Evolutionary conservation across 1,140 invertebrate species (phyloP), one percentile per base, ranked within the genome.

Genomic region (Lepidurus arcticus): DNA sequence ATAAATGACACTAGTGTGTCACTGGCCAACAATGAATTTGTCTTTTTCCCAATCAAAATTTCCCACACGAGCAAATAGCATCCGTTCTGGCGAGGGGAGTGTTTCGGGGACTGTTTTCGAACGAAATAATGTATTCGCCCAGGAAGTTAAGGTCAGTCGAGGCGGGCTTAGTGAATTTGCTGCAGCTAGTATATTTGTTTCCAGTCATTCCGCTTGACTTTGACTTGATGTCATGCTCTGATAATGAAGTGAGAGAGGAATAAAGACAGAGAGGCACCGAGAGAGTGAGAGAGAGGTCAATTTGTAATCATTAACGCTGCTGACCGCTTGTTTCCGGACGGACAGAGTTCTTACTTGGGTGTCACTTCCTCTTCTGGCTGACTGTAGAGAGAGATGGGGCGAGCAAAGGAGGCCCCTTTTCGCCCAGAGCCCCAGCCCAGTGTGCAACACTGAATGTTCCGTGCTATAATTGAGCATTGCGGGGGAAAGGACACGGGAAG

Each of bases 291-390:
- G 53, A 65, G 21, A 65, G 53, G 53, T 65, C 53, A 65, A 65
- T 65, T 65, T 65, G 53, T 65, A 65, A 65, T 65, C 53, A 65
- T 65, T 65, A 65, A 65, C 53, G 53, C 53, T 65, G 53, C 53
- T 65, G 53, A 65, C 53, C 53, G 53, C 53, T 65, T 65, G 53
- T 65, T 65, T 65, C 53, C 53, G 53, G 53, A 65, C 53, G 53
- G 53, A 65, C 53, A 65, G 53, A 65, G 53, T 65, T 65, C 53
- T 65, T 65, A 65, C 53, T 65, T 65, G 53, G 53, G 53, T 65
- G 53, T 65, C 53, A 65, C 53, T 65, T 65, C 53, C 53, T 65
- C 53, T 65, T 21, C 16, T 10, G 53, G n/a, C 53, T 11, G 13
- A 21, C 53, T 21, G 13, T 65, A 21, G 53, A 13, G 13, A 65